Base-by-base conservation (phyloP, 2,797 vertebrate genomes). In the Crocidura indochinensis region DNA sequence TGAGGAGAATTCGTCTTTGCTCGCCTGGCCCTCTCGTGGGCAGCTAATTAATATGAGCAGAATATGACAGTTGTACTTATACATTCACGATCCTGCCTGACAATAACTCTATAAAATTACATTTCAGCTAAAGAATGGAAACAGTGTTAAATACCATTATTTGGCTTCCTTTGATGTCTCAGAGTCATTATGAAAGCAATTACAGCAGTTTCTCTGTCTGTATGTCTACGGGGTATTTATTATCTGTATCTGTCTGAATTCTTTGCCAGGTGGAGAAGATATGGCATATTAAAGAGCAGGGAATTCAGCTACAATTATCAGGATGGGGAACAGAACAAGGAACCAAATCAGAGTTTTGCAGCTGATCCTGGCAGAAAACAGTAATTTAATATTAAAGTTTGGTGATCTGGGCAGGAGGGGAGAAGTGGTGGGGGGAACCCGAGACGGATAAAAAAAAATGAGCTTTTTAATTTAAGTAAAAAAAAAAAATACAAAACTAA, bases 131-230 rank as follows among this genome's bases (percentile, higher is more conserved):
- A 98, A 98, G 98, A 98, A 98, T 98, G 97, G 98, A 98, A 98
- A 98, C 97, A 98, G 98, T 98, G 98, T 98, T 98, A 98, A 98
- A 98, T 98, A 98, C 98, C 97, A 98, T 98, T 98, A 98, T 98
- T 98, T 98, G 98, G 98, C 98, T 98, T 95, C 98, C 97, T 98
- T 98, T 98, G 98, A 98, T 98, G 98, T 98, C 98, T 97, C 97
- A 94, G 98, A 98, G 97, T 98, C 98, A 98, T 98, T 98, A 98
- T 97, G 97, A 97, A 98, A 98, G 98, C 98, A 98, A 98, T 98
- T 98, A 98, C 98, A 98, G 98, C 96, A 95, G 98, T 98, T 98
- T 98, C 97, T 97, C 98, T 98, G 97, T 98, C 98, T 98, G 96
- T 97, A 96, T 97, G 97, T 98, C 98, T 98, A 97, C 92, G 96